Percentiles rank a stretch among this genome's conserved stretches.
These are phyloP conservation scores for Lordiphosa stackelbergi DNA, from an alignment of 1,140 invertebrate species.

Conservation along the genomic window DNA sequence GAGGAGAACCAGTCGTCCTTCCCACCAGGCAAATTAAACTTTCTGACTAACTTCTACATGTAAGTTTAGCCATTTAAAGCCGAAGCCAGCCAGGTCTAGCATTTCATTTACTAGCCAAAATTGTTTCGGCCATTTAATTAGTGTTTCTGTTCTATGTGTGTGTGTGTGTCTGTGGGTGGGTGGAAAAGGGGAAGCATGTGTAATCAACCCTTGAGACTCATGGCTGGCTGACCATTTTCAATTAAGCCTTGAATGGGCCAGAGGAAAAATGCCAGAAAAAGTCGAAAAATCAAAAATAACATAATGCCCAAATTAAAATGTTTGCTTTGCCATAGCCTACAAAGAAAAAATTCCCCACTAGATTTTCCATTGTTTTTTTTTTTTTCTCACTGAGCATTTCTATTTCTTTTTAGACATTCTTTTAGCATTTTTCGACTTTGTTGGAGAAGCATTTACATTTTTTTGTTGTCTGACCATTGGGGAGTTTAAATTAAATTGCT, in stretches of 20 bases:
- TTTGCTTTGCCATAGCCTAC: constrained; percentile 23
- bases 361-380: constrained; percentile 28
- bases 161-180: constrained; percentile 5
- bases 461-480: constrained; percentile 36
- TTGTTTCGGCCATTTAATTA: constrained; percentile 58
- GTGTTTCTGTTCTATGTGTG: constrained; percentile 13
- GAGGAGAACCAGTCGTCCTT: constrained; percentile 6
- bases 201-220: constrained; percentile 41
- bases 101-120: constrained; percentile 58
- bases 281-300: constrained; percentile 69
- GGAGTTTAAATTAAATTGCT: constrained; percentile 61
- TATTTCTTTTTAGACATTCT: constrained; percentile 15
- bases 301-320: constrained; percentile 66
- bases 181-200: constrained; percentile 12
- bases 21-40: constrained; percentile 55
- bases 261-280: constrained; percentile 22
- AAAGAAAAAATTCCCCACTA: constrained; percentile 50
- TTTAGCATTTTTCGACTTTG: constrained; percentile 32
- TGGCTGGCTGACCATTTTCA: constrained; percentile 51
- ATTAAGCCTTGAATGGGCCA: constrained; percentile 38
- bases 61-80: constrained; percentile 66
- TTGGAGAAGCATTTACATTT: constrained; percentile 39
- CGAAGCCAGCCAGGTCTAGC: constrained; percentile 32
- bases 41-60: constrained; percentile 57
- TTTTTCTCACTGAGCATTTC: constrained; percentile 12